Evolutionary conservation across 2,113 vertebrate species (phyloP), one percentile per base, ranked within the genome.

Genomic region (Halichoerus grypus): DNA sequence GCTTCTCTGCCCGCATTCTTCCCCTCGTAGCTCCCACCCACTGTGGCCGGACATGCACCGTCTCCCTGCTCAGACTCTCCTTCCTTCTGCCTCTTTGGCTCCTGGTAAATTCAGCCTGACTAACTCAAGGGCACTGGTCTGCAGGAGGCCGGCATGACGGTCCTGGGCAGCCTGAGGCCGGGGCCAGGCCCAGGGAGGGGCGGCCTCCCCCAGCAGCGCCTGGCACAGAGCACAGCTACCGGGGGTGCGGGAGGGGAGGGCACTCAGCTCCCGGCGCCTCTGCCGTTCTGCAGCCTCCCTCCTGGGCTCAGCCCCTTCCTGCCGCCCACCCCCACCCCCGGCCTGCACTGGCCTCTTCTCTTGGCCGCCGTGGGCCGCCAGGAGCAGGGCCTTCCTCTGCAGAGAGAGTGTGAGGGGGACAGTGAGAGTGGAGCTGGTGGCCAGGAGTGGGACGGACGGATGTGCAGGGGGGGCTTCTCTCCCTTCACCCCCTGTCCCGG

Each of bases 381-480:
- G 82, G 22, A 36, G 22, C 33, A 1, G 6, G 1, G 11, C 13
- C 67, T 76, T 31, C 53, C 24, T 63, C 31, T 19, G 69, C 5
- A 24, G 80, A 51, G 57, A 14, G 39, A 16, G 19, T 2, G 19
- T 5, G 39, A 42, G 4, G 33, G 14, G 19, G 59, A 46, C 49
- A 14, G 18, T 10, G n/a, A 1, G 7, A 19, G 21, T 7, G 4
- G 53, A 61, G 55, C 21, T 22, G 86, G 77, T 3, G 93, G 76
- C 36, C 16, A 3, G 72, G 57, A 4, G 26, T 0, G 31, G 80
- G 59, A 13, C 79, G 79, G 12, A 57, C 26, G 71, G 12, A 57
- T 21, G 0, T 0, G 19, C 1, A 0, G 0, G 8, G 0, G 61
- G 59, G 46, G 21, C 13, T 0, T 16, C 5, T 0, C 49, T 13